Base-by-base conservation (phyloP, 2,888 invertebrate genomes). In the Cepaea hortensis region DNA sequence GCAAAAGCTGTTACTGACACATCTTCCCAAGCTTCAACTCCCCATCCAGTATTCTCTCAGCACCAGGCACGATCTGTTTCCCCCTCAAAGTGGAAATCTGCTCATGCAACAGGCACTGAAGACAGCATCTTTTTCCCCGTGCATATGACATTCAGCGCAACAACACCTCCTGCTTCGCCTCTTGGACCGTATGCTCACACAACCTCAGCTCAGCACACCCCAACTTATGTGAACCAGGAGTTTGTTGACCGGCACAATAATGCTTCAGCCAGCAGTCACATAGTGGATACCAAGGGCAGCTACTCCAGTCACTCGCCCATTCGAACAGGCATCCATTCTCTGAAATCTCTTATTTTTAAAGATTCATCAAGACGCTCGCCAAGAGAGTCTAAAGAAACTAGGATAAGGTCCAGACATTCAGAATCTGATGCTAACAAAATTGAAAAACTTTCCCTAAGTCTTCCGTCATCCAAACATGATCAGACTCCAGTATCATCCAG, bases 171-270 rank as follows among this genome's bases (percentile, higher is more conserved):
- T 73, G 23, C 81, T 61, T 85, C 81, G n/a, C 81, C 85, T 23
- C 15, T n/a, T 70, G 46, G 61, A 76, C 73, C 7, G 3, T 79
- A 50, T 5, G 7, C 50, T 50, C 11, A 13, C 6, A n/a, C 15
- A 20, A 11, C 70, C 11, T 20, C 79, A 61, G 68, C 13, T 9
- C 77, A 77, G 9, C 70, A 50, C 61, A 55, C 79, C 13, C 80
- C 84, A 46, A 84, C 81, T 3, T 87, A 87, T 87, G 87, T 87
- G 6, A 87, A 87, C 70, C 87, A 87, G 80, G 84, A 87, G 46
- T 87, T 87, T 84, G 77, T 84, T 20, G 62, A 72, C 61, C 84
- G 77, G 35, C 79, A 86, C 18, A 65, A 81, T n/a, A 75, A 6
- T 50, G 65, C 65, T 48, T 50, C 48, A 70, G 72, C 84, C 35